Conservation (phyloP, 2,113 vertebrate species). For the Passer montanus region DNA sequence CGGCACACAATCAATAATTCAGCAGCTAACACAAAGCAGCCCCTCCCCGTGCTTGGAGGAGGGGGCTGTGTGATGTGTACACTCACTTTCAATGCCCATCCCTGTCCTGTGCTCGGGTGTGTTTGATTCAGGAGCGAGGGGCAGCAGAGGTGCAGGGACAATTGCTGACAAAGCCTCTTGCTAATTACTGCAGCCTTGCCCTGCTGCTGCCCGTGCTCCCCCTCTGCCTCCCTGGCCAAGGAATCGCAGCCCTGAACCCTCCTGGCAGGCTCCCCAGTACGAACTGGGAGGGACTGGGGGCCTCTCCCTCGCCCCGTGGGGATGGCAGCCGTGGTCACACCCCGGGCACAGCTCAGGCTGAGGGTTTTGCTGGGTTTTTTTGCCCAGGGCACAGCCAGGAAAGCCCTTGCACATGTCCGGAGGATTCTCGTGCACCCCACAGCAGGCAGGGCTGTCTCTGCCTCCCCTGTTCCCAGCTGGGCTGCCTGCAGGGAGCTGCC, state of each 20-base stretch:
- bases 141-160: neutral
- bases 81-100: constrained; percentile 44
- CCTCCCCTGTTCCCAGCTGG: neutral
- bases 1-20: constrained; percentile 73
- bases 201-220: neutral
- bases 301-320: neutral
- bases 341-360: neutral
- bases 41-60: neutral
- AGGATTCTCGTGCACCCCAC: neutral
- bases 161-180: neutral
- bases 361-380: fast-evolving
- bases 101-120: constrained; percentile 7
- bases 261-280: neutral
- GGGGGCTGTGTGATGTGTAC: constrained; percentile 48
- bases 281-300: neutral
- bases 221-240: neutral
- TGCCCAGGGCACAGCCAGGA: neutral
- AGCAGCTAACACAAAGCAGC: constrained; percentile 40
- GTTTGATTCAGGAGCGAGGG: neutral
- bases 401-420: neutral
- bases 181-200: neutral
- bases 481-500: constrained; percentile 53
- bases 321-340: neutral
- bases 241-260: neutral
- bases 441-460: neutral